Base-by-base conservation (phyloP, 35 echinoderm and acorn worm species). In the Anneissia japonica region DNA sequence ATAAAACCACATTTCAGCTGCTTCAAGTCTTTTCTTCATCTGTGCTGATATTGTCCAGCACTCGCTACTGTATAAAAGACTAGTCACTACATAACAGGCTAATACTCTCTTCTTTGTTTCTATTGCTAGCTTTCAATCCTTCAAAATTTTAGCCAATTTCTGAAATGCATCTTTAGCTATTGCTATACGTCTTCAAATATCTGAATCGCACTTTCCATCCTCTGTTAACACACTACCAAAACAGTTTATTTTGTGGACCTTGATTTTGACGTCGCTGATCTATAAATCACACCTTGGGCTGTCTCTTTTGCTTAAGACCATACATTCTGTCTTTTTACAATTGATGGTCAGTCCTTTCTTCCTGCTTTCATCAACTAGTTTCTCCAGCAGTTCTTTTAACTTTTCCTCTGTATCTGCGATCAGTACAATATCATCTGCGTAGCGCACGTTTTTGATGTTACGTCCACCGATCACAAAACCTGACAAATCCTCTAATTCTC, bases 361-460 rank as follows among this genome's bases (percentile, higher is more conserved):
- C 36, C 39, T 36, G 39, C 79, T 81, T 81, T 81, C 79, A 19
- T 4, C 12, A 21, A 81, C 79, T 0, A 81, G 35, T 2, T 30
- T 32, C 26, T 81, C 40, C n/a, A 81, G 7, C 39, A 81, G 28
- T 81, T 32, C 23, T 21, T 81, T 1, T 7, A 38, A 36, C 12
- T 81, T 36, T 14, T 64, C 6, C 21, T 9, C 51, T 12, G 79
- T n/a, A 12, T 81, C 79, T 6, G 79, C 36, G 16, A 41, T 38
- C 79, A 81, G 36, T 37, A 81, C 79, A 30, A 36, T 82, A 29
- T 82, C 80, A 45, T 43, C 34, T 45, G 80, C 80, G 32, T 82
- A 82, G 0, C 41, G 12, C 12, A 82, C 19, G 39, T 82, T 43
- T 45, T 35, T 82, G 45, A 81, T 38, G 40, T 82, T 37, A 7